These are phyloP conservation scores for Tupaia tana DNA, from an alignment of 2,113 vertebrate species.

Conservation along the genomic window DNA sequence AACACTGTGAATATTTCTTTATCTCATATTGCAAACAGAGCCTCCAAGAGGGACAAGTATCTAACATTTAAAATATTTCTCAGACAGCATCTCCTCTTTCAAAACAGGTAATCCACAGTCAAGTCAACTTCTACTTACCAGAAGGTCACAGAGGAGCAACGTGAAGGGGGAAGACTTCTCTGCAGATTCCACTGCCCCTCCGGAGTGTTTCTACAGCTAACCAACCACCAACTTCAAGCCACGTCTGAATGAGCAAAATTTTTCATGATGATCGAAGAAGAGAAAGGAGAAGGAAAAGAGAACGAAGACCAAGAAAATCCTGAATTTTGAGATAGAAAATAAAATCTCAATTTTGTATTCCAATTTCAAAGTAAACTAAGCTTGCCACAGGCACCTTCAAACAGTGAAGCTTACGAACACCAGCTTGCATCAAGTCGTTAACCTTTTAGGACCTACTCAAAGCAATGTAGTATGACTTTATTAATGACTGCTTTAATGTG, in stretches of 20 bases:
- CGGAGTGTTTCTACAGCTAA: not conserved
- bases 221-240: not conserved
- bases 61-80: slow-evolving; percentile 49
- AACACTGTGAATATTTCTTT: slow-evolving; percentile 46
- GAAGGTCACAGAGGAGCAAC: not conserved
- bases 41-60: not conserved
- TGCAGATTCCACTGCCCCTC: not conserved
- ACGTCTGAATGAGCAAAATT: not conserved
- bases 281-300: not conserved
- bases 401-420: slow-evolving; percentile 76
- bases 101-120: not conserved
- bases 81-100: not conserved
- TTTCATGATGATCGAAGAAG: not conserved
- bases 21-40: slow-evolving; percentile 21
- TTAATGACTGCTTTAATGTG: slow-evolving; percentile 88
- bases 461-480: slow-evolving; percentile 87
- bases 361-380: slow-evolving; percentile 76
- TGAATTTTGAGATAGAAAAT: slow-evolving; percentile 52
- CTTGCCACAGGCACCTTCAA: slow-evolving; percentile 76
- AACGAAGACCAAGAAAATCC: not conserved
- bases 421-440: slow-evolving; percentile 85
- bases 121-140: slow-evolving; percentile 46
- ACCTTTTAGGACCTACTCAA: slow-evolving; percentile 87
- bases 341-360: slow-evolving; percentile 77
- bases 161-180: not conserved